These are phyloP conservation scores for Drosophila obscura DNA, from an alignment of 1,140 invertebrate species.

Conservation along the genomic window DNA sequence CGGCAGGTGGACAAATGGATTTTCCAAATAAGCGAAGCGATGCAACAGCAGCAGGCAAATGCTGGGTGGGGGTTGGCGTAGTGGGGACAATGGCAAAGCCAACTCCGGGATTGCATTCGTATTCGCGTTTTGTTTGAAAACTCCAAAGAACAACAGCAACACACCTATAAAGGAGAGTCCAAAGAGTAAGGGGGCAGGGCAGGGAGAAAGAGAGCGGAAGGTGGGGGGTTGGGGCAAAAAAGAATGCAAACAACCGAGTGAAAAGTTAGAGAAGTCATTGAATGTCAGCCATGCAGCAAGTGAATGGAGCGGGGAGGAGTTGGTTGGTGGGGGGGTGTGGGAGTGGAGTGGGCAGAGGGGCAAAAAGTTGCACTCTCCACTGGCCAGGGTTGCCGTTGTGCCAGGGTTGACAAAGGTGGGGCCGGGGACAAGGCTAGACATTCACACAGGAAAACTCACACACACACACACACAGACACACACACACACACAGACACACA, in stretches of 20 bases:
- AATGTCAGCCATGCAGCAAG: conserved; percentile 78
- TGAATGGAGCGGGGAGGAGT: conserved; percentile 10
- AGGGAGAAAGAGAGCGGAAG: not conserved
- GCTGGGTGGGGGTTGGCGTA: not conserved
- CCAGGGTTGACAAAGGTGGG: not conserved
- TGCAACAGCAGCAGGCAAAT: not conserved
- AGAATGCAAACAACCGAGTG: conserved; percentile 68
- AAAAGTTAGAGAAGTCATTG: conserved; percentile 81
- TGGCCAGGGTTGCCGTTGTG: conserved; percentile 38
- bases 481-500: conserved; percentile 4
- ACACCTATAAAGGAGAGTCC: conserved; percentile 8
- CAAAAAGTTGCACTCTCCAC: conserved; percentile 48
- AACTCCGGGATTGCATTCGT: conserved; percentile 68
- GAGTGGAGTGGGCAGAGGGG: too few relatives aligned
- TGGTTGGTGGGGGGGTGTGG: conserved; percentile 2
- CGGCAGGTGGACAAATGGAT: conserved; percentile 75
- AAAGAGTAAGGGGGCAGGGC: not conserved
- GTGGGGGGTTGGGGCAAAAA: not conserved
- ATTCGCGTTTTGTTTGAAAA: conserved; percentile 65
- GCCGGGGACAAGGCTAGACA: not conserved
- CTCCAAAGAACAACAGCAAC: conserved; percentile 64
- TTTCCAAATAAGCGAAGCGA: conserved; percentile 68
- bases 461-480: not conserved
- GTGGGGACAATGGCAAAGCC: conserved; percentile 31
- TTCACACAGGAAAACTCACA: conserved; percentile 2